Conservation (phyloP, 2,888 invertebrate species). For the Shargacucullia verbasci region DNA sequence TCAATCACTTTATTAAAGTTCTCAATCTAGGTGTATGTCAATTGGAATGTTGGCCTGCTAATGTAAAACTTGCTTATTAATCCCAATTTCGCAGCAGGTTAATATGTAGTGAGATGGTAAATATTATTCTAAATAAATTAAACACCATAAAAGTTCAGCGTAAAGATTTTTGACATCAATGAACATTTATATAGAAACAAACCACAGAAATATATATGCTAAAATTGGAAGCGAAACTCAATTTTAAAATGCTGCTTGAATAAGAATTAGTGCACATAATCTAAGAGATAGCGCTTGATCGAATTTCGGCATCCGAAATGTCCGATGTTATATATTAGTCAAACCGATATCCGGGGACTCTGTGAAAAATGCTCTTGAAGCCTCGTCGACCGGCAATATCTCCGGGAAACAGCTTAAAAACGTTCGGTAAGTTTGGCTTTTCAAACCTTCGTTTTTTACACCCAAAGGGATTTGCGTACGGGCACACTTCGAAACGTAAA, state of each 20-base stretch:
- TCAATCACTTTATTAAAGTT: too few relatives aligned
- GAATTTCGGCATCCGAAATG: slow-evolving; percentile 60
- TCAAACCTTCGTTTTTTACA: slow-evolving; percentile 75
- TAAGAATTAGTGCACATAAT: slow-evolving; percentile 62
- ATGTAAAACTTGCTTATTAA: too few relatives aligned
- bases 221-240: slow-evolving; percentile 20
- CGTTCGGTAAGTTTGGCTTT: slow-evolving; percentile 73
- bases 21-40: too few relatives aligned
- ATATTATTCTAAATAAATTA: too few relatives aligned
- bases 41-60: too few relatives aligned
- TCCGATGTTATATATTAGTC: slow-evolving; percentile 74
- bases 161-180: too few relatives aligned
- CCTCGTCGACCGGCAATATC: slow-evolving; percentile 77
- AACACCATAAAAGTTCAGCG: too few relatives aligned
- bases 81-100: too few relatives aligned
- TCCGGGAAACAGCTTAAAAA: slow-evolving; percentile 77
- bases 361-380: slow-evolving; percentile 72
- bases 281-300: slow-evolving; percentile 60
- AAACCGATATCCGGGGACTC: slow-evolving; percentile 70
- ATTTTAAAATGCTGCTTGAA: slow-evolving; percentile 45
- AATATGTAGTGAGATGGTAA: too few relatives aligned
- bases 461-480: slow-evolving; percentile 71
- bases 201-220: slow-evolving; percentile 4
- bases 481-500: slow-evolving; percentile 63
- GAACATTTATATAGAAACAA: too few relatives aligned